Conservation (phyloP, 1,140 invertebrate species). For the Diprion similis region DNA sequence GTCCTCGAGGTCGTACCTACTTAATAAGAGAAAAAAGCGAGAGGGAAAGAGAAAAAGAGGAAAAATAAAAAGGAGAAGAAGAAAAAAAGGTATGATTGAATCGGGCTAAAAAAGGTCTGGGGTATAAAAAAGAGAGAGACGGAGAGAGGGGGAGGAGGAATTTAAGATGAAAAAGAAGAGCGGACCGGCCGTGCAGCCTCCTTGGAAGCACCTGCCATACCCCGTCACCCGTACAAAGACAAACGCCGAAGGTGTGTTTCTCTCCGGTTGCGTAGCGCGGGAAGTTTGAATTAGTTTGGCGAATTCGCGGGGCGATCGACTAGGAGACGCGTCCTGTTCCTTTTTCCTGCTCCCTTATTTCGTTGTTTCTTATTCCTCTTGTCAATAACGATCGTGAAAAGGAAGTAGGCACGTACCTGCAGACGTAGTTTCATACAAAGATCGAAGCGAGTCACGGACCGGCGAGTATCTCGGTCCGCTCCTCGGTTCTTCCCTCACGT, state of each 20-base stretch:
- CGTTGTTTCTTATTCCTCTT: no score
- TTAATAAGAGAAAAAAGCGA: neutral
- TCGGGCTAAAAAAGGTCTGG: constrained; percentile 26
- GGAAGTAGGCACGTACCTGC: neutral
- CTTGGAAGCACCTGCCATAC: constrained; percentile 50
- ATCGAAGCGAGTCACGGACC: neutral
- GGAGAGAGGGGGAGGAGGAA: constrained; percentile 38
- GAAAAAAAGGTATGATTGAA: constrained; percentile 26
- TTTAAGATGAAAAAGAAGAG: constrained; percentile 37
- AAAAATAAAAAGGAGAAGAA: constrained; percentile 22
- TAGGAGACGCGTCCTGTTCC: no score
- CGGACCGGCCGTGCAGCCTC: constrained; percentile 11
- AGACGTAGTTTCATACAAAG: neutral
- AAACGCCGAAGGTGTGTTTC: constrained; percentile 23
- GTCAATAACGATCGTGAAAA: neutral
- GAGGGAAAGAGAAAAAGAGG: constrained; percentile 13
- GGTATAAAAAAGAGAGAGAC: constrained; percentile 36
- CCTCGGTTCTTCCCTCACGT: neutral
- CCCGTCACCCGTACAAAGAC: constrained; percentile 55
- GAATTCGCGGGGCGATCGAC: neutral
- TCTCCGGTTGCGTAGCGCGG: neutral
- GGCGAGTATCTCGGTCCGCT: neutral
- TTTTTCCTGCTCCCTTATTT: no score
- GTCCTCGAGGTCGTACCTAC: constrained; percentile 14
- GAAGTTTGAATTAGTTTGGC: neutral